These are phyloP conservation scores for Ormia ochracea DNA, from an alignment of 2,888 invertebrate genomes.

Conservation along the genomic window DNA sequence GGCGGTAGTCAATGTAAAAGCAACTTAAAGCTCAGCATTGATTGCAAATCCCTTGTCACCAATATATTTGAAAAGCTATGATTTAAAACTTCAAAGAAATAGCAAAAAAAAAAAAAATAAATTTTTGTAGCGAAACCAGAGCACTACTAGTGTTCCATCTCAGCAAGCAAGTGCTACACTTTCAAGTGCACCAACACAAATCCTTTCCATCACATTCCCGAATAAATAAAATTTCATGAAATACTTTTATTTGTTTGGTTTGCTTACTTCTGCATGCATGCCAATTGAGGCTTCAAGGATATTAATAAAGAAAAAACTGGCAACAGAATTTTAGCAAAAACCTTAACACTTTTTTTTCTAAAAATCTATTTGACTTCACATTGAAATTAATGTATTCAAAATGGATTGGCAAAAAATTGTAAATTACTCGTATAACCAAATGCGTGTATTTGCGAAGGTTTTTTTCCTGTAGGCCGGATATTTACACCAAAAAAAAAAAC, in stretches of 20 bases:
- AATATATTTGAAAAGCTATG: not conserved
- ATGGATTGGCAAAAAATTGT: not conserved
- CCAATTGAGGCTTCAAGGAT: not conserved
- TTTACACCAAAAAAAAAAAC: not conserved
- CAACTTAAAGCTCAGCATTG: slow-evolving; percentile 5
- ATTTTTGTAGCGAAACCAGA: slow-evolving; percentile 15
- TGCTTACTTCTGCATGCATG: not conserved
- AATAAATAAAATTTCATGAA: not conserved
- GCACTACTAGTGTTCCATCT: slow-evolving; percentile 24
- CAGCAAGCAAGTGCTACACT: slow-evolving; percentile 15
- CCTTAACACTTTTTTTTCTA: not conserved
- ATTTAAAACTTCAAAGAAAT: not conserved
- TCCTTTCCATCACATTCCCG: not conserved
- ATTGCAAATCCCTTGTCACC: slow-evolving; percentile 39
- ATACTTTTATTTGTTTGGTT: not conserved
- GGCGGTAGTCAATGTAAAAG: slow-evolving; percentile 5
- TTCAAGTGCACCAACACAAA: not conserved
- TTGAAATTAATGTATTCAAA: slow-evolving; percentile 12
- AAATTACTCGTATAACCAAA: slow-evolving; percentile 10
- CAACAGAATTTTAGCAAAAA: not conserved
- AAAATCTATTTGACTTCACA: not conserved
- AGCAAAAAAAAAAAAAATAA: slow-evolving; percentile 19
- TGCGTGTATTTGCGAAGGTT: not conserved
- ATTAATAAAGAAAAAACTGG: not conserved
- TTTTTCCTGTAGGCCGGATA: not conserved